A percentile compares a stretch with the other conserved stretches of the same genome.
These are phyloP conservation scores for Tetrao urogallus DNA, from an alignment of 2,113 vertebrate species.

Conservation along the genomic window DNA sequence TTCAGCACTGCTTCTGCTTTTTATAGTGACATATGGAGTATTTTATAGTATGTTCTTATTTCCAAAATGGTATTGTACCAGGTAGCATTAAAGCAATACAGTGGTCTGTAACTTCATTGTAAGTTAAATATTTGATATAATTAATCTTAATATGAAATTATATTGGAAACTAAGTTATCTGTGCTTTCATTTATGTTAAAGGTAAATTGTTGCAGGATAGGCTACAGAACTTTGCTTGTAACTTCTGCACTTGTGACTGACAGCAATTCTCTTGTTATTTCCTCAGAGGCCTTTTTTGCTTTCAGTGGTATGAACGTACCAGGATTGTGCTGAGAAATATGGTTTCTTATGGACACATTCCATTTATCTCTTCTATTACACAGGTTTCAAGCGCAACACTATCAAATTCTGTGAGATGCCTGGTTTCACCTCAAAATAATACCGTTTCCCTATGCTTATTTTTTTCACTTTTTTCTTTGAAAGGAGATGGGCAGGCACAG, in stretches of 20 bases:
- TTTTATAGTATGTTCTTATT: not conserved
- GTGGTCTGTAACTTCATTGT: not conserved
- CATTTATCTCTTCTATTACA: not conserved
- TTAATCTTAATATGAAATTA: not conserved
- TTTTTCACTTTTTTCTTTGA: not conserved
- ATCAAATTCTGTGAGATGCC: not conserved
- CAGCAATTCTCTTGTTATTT: not conserved
- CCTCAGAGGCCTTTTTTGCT: not conserved
- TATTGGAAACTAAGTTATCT: not conserved
- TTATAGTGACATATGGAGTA: not conserved
- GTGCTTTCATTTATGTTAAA: not conserved
- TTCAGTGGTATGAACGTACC: not conserved
- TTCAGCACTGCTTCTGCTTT: not conserved
- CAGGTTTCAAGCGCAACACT: not conserved
- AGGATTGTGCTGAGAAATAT: not conserved
- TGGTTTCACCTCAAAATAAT: not conserved
- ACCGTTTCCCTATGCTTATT: not conserved
- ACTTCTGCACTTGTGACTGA: not conserved
- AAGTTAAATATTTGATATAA: not conserved
- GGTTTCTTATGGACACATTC: rapidly evolving
- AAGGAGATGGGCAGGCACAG: not conserved
- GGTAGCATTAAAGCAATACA: not conserved
- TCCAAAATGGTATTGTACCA: not conserved
- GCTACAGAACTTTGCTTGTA: not conserved
- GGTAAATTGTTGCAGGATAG: not conserved